Evolutionary conservation across 2,113 vertebrate species (phyloP).

Genomic region (Nibea coibor): DNA sequence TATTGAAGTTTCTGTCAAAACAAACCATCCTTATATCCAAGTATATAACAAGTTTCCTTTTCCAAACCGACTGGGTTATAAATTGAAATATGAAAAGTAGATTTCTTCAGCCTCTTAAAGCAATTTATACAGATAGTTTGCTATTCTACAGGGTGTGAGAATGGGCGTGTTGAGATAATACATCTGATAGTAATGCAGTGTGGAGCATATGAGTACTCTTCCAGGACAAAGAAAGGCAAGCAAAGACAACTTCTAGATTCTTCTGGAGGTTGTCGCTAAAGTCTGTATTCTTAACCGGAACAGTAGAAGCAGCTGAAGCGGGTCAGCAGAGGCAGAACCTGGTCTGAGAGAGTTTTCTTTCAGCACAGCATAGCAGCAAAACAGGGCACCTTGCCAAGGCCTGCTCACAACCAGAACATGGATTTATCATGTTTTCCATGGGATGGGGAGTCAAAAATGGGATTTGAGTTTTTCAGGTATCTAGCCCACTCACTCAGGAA

Average conservation of each 20-base stretch:
- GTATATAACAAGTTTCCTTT: neutral
- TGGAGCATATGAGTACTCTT: neutral
- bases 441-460: slow-evolving; percentile 14
- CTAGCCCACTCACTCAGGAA: neutral
- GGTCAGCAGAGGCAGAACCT: slow-evolving; percentile 31
- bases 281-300: slow-evolving; percentile 21
- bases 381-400: slow-evolving; percentile 42
- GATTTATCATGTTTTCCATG: slow-evolving; percentile 2
- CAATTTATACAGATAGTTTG: slow-evolving; percentile 9
- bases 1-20: neutral
- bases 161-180: neutral
- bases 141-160: neutral
- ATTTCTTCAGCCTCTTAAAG: neutral
- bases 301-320: slow-evolving; percentile 7
- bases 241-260: slow-evolving; percentile 17
- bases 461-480: slow-evolving; percentile 14
- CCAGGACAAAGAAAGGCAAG: neutral
- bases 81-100: neutral
- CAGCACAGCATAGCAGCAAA: slow-evolving; percentile 54
- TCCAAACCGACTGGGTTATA: neutral
- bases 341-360: slow-evolving; percentile 28
- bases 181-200: neutral
- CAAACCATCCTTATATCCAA: neutral
- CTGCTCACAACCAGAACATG: slow-evolving; percentile 10
- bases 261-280: neutral